Conservation (phyloP, 1,140 invertebrate genomes). For the Archegozetes longisetosus region DNA sequence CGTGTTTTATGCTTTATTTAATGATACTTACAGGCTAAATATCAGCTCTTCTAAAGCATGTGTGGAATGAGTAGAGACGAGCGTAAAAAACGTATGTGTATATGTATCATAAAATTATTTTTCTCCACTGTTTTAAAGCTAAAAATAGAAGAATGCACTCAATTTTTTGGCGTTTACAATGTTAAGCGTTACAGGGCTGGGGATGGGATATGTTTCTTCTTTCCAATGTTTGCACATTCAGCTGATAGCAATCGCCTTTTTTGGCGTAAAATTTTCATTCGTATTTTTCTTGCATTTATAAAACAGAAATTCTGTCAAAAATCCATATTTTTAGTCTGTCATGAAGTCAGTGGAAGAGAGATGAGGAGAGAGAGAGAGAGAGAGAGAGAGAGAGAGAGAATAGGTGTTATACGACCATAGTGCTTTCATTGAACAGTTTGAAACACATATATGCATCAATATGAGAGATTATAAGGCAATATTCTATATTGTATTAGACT, state of each 20-base stretch:
- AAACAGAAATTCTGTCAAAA: not conserved
- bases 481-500: not conserved
- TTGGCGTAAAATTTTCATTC: not conserved
- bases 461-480: not conserved
- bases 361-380: not conserved
- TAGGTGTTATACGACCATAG: not conserved
- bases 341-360: constrained; percentile 5
- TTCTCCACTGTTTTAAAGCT: not conserved
- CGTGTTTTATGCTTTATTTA: too few species aligned
- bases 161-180: not conserved
- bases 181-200: not conserved
- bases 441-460: not conserved
- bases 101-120: not conserved
- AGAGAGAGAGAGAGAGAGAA: not conserved
- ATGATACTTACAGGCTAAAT: too few species aligned
- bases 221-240: not conserved
- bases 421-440: not conserved
- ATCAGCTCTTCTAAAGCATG: too few species aligned
- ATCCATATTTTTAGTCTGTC: not conserved
- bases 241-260: not conserved
- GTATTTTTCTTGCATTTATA: not conserved
- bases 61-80: too few species aligned
- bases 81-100: not conserved
- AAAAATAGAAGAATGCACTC: not conserved
- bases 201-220: not conserved